phyloP scores from a whole-genome alignment of 2,888 invertebrate genomes.

The Diabrotica balteata region DNA sequence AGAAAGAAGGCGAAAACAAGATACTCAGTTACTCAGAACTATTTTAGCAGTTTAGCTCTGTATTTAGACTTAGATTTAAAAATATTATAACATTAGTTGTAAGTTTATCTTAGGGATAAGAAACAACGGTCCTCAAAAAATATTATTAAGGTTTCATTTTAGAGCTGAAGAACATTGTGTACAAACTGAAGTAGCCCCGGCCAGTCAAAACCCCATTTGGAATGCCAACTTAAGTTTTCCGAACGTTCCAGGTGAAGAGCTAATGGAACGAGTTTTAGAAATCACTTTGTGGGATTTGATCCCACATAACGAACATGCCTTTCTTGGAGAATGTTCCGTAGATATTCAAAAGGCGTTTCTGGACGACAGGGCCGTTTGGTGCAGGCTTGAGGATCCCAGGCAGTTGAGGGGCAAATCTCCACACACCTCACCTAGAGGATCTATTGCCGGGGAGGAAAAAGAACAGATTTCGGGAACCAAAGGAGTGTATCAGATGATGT shows the following conservation, averaged over 20 bases:
- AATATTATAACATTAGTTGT: background rate
- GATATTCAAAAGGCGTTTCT: constrained; percentile 85
- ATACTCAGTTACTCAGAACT: no score
- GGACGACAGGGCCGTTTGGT: constrained; percentile 90
- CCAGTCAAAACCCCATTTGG: constrained; percentile 90
- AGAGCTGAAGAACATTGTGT: constrained; percentile 79
- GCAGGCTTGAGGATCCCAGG: constrained; percentile 82
- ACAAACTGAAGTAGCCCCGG: constrained; percentile 86
- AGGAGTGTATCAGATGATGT: constrained; percentile 78
- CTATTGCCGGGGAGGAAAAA: constrained; percentile 70
- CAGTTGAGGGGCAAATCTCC: constrained; percentile 77
- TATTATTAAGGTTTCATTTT: constrained; percentile 19
- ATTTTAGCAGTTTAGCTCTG: no score
- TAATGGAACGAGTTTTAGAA: constrained; percentile 82
- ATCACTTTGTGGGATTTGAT: constrained; percentile 89
- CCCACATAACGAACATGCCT: constrained; percentile 82
- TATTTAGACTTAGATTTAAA: background rate
- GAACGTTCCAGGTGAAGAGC: constrained; percentile 78
- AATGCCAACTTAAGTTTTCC: constrained; percentile 88
- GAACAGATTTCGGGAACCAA: constrained; percentile 77
- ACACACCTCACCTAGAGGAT: constrained; percentile 80
- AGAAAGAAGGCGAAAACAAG: no score
- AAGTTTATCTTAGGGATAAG: no score
- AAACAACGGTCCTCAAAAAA: no score
- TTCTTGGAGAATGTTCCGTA: constrained; percentile 82